These are phyloP conservation scores for Phrynocephalus guinanensis DNA, from an alignment of 2,797 vertebrate species.

Conservation along the genomic window DNA sequence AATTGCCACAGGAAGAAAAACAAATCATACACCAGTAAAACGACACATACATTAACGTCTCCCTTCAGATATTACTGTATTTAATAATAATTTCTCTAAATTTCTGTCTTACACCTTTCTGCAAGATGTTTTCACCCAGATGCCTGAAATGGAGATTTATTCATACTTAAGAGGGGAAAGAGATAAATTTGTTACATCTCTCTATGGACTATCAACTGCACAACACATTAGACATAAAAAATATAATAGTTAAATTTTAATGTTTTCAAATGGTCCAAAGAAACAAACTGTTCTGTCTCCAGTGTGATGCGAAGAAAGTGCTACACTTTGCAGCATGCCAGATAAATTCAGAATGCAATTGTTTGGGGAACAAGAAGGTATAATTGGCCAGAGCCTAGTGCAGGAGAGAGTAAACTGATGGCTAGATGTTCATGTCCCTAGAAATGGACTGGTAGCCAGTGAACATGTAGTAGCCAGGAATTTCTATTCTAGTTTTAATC, in stretches of 20 bases:
- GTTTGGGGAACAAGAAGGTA: neutral
- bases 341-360: neutral
- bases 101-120: neutral
- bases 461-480: too few species aligned
- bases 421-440: too few species aligned
- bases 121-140: neutral
- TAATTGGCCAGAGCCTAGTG: neutral
- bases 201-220: neutral
- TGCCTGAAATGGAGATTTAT: neutral
- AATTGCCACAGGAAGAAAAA: slow-evolving; percentile 43
- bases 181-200: neutral
- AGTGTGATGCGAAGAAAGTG: neutral
- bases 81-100: neutral
- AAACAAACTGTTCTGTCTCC: neutral
- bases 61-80: neutral
- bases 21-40: slow-evolving; percentile 7
- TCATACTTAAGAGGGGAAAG: neutral
- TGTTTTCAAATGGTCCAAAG: neutral
- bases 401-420: neutral
- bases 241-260: neutral
- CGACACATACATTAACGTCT: neutral
- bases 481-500: too few species aligned
- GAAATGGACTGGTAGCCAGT: too few species aligned
- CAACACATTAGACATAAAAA: neutral
- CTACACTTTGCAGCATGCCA: neutral